Percentiles rank a stretch among this genome's conserved stretches.
Conservation (phyloP, 1,140 invertebrate species). For the Asobara japonica region DNA sequence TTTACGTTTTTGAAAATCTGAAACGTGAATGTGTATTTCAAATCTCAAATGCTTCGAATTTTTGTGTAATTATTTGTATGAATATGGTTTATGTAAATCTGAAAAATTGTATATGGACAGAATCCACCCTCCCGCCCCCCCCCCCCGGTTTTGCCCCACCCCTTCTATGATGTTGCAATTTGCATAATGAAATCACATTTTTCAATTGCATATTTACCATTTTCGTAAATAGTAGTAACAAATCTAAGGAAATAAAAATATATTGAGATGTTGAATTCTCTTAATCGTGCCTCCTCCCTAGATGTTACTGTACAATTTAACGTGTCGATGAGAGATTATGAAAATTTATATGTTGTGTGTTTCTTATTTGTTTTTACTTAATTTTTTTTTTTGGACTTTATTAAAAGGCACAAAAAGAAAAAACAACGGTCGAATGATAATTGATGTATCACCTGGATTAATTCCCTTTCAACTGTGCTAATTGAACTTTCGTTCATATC, state of each 20-base stretch:
- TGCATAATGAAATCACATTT: background rate
- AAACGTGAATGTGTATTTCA: too few species aligned
- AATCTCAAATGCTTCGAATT: too few species aligned
- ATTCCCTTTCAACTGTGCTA: background rate
- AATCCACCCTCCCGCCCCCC: too few species aligned
- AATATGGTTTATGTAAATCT: too few species aligned
- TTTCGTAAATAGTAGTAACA: constrained; percentile 15
- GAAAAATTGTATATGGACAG: too few species aligned
- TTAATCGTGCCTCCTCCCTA: constrained; percentile 24
- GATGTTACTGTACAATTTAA: constrained; percentile 4
- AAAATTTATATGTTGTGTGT: constrained; percentile 3
- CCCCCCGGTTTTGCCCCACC: background rate
- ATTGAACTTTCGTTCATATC: background rate
- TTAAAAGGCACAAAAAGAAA: constrained; percentile 27
- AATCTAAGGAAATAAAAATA: constrained; percentile 19
- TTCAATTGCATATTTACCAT: constrained; percentile 18
- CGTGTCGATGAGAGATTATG: background rate
- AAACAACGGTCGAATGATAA: constrained; percentile 5
- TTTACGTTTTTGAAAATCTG: too few species aligned
- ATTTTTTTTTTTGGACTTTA: constrained; percentile 17
- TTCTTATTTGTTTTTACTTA: constrained; percentile 8
- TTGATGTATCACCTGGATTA: background rate
- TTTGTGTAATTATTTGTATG: too few species aligned
- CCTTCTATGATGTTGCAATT: background rate
- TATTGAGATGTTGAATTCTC: constrained; percentile 13